Evolutionary conservation across 1,140 invertebrate species (phyloP), one percentile per base, ranked within the genome.

Genomic region (Drosophila pandora): DNA sequence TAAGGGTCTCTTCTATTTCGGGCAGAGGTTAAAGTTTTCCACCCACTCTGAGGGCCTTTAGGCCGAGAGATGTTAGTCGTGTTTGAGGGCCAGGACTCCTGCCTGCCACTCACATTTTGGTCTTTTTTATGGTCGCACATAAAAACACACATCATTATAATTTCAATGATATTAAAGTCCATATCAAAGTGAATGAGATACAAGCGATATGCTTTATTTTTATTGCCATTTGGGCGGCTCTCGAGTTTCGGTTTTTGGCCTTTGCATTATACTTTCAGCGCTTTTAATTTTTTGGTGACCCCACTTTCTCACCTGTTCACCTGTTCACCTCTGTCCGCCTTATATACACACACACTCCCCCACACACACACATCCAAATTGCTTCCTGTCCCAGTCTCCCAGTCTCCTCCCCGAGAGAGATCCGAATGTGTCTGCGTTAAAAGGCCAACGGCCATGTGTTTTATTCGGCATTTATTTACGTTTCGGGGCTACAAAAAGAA

Each of bases 141-240:
- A 77, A 84, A 85, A 68, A 58, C 83, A 82, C 83, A 87, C 82
- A 82, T 85, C 84, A 85, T 87, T 88, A 88, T 87, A 88, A 87
- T 87, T 87, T 87, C 75, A 87, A 88, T 87, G 82, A 82, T 82
- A 88, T 87, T 85, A 78, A 76, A 87, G 78, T 82, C 79, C 74
- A 87, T 87, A 82, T 85, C 82, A 87, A 87, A 85, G 78, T 65
- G 74, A 77, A 74, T 78, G 82, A 77, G 81, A 85, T 74, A 85
- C 82, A 77, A 61, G 69, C 64, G 70, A 78, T 82, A 88, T 85
- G 74, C 43, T 88, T 87, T 76, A 78, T 78, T 76, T 85, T 88
- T 75, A 82, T 71, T 76, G 70, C 64, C 69, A 48, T 80, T 56
- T 58, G 48, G 56, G 49, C 43, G 47, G 41, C 58, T 63, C 32